Conservation (phyloP, 2,113 vertebrate genomes). For the Arvicanthis niloticus region DNA sequence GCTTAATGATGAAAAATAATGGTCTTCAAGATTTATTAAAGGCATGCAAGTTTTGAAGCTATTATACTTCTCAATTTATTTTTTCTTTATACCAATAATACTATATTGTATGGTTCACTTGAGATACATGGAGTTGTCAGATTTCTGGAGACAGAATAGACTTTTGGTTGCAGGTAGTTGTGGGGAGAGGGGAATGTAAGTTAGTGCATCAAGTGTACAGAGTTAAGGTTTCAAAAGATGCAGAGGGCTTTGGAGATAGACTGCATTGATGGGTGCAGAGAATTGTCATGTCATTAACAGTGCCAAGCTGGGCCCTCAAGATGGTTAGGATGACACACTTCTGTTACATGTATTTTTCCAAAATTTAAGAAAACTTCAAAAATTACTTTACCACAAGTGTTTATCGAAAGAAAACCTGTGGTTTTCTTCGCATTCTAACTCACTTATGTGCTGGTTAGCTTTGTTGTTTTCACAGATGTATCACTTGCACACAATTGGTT, state of each 20-base stretch:
- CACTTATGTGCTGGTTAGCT: neutral
- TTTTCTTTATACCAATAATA: neutral
- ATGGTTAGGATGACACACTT: neutral
- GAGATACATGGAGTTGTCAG: neutral
- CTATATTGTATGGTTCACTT: neutral
- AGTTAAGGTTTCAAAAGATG: neutral
- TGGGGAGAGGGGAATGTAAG: neutral
- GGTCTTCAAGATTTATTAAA: neutral
- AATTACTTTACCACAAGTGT: neutral
- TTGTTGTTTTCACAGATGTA: neutral
- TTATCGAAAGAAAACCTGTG: neutral
- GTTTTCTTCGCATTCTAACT: neutral
- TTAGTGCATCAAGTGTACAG: neutral
- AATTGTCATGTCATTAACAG: neutral
- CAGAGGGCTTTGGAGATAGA: neutral
- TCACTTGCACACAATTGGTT: neutral
- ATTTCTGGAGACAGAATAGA: neutral
- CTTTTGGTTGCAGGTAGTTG: neutral
- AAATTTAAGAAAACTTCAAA: neutral
- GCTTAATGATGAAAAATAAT: neutral
- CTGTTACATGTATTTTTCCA: neutral
- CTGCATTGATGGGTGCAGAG: neutral
- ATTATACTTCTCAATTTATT: neutral
- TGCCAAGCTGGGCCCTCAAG: neutral
- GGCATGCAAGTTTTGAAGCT: neutral